Evolutionary conservation across 2,888 invertebrate genomes (phyloP).

Genomic region (Cryptus viduatorius): DNA sequence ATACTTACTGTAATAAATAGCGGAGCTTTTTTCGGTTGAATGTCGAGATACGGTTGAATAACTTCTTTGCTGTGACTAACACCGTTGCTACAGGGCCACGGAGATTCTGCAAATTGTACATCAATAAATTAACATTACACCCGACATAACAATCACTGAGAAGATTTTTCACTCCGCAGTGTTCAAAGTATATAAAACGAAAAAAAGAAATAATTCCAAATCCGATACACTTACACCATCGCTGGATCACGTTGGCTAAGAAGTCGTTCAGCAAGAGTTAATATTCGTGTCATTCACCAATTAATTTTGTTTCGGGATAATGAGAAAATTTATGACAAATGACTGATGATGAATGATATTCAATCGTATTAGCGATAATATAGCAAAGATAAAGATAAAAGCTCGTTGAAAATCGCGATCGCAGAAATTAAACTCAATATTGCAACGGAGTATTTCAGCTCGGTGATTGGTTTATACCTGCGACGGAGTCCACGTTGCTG

Average conservation of each 20-base stretch:
- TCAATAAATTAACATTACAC: slow-evolving; percentile 20
- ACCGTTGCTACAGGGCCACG: slow-evolving; percentile 82
- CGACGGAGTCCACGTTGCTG: slow-evolving; percentile 82
- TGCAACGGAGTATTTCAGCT: slow-evolving; percentile 27
- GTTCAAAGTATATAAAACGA: background rate
- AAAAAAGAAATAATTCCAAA: slow-evolving; percentile 38
- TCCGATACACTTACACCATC: slow-evolving; percentile 52
- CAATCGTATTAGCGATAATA: slow-evolving; percentile 28
- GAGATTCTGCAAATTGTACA: slow-evolving; percentile 80
- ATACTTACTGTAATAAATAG: slow-evolving; percentile 89
- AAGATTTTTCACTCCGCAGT: slow-evolving; percentile 9
- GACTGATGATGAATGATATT: slow-evolving; percentile 50
- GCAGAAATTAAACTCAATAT: background rate
- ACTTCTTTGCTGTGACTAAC: slow-evolving; percentile 78
- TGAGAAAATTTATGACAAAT: slow-evolving; percentile 57
- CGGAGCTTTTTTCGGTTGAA: slow-evolving; percentile 88
- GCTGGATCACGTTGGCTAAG: slow-evolving; percentile 57
- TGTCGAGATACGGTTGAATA: slow-evolving; percentile 82
- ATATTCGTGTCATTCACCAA: slow-evolving; percentile 58
- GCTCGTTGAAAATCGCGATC: slow-evolving; percentile 27
- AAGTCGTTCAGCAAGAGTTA: slow-evolving; percentile 61
- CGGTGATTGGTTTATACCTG: slow-evolving; percentile 78
- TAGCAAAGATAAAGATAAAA: slow-evolving; percentile 33
- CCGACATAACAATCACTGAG: slow-evolving; percentile 24
- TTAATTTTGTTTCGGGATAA: slow-evolving; percentile 61